Base-by-base conservation (phyloP, 2,797 vertebrate genomes). In the Geotrypetes seraphini region DNA sequence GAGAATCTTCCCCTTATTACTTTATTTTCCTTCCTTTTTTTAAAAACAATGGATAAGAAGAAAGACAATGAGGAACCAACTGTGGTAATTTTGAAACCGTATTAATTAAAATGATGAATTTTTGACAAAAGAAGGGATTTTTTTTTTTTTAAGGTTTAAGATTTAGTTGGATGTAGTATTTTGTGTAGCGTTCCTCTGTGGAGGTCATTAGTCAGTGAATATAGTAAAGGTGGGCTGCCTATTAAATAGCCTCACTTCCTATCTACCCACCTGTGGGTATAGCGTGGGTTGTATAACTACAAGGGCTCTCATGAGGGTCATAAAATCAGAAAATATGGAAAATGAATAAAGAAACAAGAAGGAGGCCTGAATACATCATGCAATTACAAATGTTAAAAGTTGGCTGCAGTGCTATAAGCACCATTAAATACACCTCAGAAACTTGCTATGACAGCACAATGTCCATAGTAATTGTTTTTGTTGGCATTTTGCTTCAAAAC, bases 401-500 rank as follows among this genome's bases (percentile, higher is more conserved):
- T 71, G 53, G 53, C 60, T 50, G 7, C 40, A 51, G 45, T 31
- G 60, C 29, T 45, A 10, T 29, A 38, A 36, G 10, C 53, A 41
- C 57, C 52, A 60, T 36, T 65, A 60, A 74, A 63, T 71, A 69
- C 79, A 81, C 81, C 84, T 88, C 83, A 77, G 77, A 79, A 83
- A 63, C 79, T 85, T 75, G 66, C 77, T 53, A 49, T 85, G 80
- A 87, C 70, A 83, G 71, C 71, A 73, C 52, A 83, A 84, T 83
- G 53, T 75, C 62, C 60, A 60, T 76, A 75, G 67, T 82, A 77
- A 81, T 88, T 91, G 83, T 88, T 92, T 89, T 82, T 79, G 57
- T 90, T 93, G 88, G 85, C 86, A 12, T 69, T 71, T 73, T 50
- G 64, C 79, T 82, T 78, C 75, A 49, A 72, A 88, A 86, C 89